phyloP scores from a whole-genome alignment of 1,140 invertebrate genomes.

The Antheraea mylitta region DNA sequence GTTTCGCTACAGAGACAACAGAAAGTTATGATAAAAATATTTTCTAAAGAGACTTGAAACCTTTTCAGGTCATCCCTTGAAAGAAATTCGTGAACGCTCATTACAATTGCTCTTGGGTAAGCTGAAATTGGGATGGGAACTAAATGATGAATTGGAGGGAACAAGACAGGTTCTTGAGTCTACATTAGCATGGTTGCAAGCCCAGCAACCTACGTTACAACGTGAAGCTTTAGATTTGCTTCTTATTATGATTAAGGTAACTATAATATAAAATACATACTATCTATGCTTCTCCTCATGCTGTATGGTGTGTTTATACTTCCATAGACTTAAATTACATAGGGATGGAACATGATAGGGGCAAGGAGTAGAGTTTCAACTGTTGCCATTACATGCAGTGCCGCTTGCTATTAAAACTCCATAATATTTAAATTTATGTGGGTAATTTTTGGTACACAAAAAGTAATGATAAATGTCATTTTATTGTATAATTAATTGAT shows the following conservation, averaged over 20 bases:
- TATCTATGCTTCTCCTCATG: background rate
- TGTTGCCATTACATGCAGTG: no score
- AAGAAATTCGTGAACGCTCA: conserved; percentile 66
- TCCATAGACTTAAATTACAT: no score
- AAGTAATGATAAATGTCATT: no score
- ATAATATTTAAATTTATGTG: no score
- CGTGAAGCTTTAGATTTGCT: conserved; percentile 54
- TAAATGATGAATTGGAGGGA: conserved; percentile 55
- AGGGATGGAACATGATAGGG: no score
- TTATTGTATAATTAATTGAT: no score
- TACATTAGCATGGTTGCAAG: conserved; percentile 57
- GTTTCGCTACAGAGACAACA: background rate
- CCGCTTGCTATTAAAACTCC: no score
- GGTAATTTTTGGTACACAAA: no score
- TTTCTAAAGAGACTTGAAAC: background rate
- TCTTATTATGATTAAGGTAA: conserved; percentile 54
- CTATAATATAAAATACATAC: conserved; percentile 6
- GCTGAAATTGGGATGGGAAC: conserved; percentile 57
- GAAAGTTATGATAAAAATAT: background rate
- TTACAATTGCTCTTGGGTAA: conserved; percentile 53
- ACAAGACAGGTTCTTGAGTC: conserved; percentile 52
- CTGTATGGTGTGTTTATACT: no score
- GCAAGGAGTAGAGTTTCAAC: no score
- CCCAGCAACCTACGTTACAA: conserved; percentile 46
- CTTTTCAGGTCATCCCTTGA: conserved; percentile 55